Conservation (phyloP, 2,888 invertebrate species). For the Campaea margaritaria region DNA sequence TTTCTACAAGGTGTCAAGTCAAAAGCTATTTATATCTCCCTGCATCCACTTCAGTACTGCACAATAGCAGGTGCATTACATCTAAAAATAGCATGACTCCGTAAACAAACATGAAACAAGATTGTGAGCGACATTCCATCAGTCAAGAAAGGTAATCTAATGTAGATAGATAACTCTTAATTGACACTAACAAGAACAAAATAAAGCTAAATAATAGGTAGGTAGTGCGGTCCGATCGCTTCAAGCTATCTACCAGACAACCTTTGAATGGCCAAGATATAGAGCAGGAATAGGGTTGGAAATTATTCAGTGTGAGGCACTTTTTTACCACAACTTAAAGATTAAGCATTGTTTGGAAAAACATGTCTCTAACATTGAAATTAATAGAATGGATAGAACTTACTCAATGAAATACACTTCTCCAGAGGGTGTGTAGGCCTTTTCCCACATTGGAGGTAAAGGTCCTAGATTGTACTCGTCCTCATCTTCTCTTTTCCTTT, state of each 20-base stretch:
- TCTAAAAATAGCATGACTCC: slow-evolving; percentile 35
- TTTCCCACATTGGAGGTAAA: slow-evolving; percentile 98
- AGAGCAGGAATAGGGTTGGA: not conserved
- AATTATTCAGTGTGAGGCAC: not conserved
- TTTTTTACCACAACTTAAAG: too few species aligned
- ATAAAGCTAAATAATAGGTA: too few species aligned
- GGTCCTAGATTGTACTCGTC: slow-evolving; percentile 94
- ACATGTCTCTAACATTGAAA: not conserved
- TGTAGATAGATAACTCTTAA: not conserved
- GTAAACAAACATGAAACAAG: slow-evolving; percentile 33
- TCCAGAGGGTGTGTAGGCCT: slow-evolving; percentile 98
- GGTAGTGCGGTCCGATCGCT: too few species aligned
- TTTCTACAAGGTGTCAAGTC: not conserved
- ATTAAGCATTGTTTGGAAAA: too few species aligned
- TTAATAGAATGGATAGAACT: slow-evolving; percentile 64
- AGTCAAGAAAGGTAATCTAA: not conserved
- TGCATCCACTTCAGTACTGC: slow-evolving; percentile 5
- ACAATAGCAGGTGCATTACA: slow-evolving; percentile 35
- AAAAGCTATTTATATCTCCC: slow-evolving; percentile 7
- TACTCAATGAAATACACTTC: slow-evolving; percentile 99
- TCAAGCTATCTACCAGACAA: too few species aligned
- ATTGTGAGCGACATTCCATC: slow-evolving; percentile 29
- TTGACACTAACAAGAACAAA: too few species aligned
- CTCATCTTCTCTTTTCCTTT: slow-evolving; percentile 83
- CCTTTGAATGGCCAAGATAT: too few species aligned